Percentiles rank a stretch among this genome's conserved stretches.
Conservation (phyloP, 2,113 vertebrate species). For the Urocynchramus pylzowi region DNA sequence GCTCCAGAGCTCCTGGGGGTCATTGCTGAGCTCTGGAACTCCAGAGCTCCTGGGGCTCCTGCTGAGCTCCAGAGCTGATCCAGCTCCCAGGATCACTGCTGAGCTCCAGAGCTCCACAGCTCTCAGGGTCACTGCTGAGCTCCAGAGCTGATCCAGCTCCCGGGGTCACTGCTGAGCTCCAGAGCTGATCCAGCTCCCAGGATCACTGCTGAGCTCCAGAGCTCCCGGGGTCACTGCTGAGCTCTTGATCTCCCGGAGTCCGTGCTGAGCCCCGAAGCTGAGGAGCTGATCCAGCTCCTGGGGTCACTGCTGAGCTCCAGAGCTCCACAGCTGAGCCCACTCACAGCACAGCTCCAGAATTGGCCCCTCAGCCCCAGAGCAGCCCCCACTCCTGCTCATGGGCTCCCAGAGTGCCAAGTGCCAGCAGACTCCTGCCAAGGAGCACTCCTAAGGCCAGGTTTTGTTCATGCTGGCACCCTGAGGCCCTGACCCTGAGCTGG, state of each 20-base stretch:
- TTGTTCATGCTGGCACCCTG: not conserved
- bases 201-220: too few relatives aligned
- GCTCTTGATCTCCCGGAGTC: too few relatives aligned
- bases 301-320: not conserved
- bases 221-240: not conserved
- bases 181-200: too few relatives aligned
- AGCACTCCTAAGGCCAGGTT: not conserved
- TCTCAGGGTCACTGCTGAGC: too few relatives aligned
- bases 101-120: too few relatives aligned
- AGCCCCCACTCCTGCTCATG: not conserved
- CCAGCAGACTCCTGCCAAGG: fast-evolving
- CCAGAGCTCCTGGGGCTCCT: not conserved
- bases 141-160: not conserved
- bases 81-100: too few relatives aligned
- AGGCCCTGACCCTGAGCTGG: not conserved
- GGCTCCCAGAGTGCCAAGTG: not conserved
- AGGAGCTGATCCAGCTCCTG: too few relatives aligned
- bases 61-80: too few relatives aligned
- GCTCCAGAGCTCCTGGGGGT: too few relatives aligned
- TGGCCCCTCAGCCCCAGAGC: not conserved
- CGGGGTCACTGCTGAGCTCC: too few relatives aligned
- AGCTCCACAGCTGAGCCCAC: not conserved
- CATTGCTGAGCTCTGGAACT: too few relatives aligned
- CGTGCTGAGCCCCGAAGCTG: not conserved
- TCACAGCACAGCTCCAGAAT: not conserved